Conservation (phyloP, 2,113 vertebrate genomes). For the Tauraco erythrolophus region DNA sequence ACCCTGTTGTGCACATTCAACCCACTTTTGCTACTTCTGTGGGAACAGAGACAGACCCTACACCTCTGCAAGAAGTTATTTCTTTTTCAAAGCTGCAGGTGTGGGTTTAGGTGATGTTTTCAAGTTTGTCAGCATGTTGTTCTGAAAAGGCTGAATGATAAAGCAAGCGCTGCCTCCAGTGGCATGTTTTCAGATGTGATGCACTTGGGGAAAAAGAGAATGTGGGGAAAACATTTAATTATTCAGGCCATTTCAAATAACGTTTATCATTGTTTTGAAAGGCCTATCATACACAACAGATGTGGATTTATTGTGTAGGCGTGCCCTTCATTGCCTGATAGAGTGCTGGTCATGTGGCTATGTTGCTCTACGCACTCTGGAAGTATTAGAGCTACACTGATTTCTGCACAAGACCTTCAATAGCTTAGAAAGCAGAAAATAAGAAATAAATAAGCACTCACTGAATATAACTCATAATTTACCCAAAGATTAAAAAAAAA, state of each 20-base stretch:
- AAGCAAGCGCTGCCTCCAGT: background rate
- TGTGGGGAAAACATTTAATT: background rate
- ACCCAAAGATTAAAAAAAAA: background rate
- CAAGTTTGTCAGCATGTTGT: background rate
- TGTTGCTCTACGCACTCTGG: rapidly evolving
- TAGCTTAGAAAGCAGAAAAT: background rate
- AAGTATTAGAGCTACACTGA: background rate
- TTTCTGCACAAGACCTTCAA: background rate
- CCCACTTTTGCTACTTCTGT: background rate
- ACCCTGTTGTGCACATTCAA: background rate
- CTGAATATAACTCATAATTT: background rate
- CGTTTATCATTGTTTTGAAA: background rate
- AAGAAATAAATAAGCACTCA: background rate
- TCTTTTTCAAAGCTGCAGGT: background rate
- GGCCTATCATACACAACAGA: background rate
- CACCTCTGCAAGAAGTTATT: background rate
- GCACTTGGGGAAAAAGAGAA: background rate
- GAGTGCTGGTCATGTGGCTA: background rate
- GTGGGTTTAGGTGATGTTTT: background rate
- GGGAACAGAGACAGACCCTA: background rate
- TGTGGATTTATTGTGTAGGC: background rate
- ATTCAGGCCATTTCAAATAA: background rate
- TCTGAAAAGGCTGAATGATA: background rate
- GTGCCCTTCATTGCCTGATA: background rate
- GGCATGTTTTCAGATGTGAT: background rate